Evolutionary conservation across 2,797 vertebrate species (phyloP).

Genomic region (Cossypha niveicapilla): DNA sequence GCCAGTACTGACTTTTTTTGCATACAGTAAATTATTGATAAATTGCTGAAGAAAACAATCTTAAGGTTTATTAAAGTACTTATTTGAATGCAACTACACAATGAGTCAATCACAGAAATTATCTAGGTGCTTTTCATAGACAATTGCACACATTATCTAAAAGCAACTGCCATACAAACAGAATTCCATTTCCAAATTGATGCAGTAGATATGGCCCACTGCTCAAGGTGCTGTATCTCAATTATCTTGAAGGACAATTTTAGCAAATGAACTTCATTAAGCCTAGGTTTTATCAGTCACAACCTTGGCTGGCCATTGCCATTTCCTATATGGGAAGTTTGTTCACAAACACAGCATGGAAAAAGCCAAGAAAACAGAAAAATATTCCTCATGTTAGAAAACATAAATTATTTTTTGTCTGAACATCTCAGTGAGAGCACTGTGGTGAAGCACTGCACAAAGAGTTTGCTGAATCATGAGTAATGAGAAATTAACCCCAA

Average conservation of each 20-base stretch:
- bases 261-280: conserved; percentile 49
- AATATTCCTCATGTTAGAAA: background rate
- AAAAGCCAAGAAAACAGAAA: background rate
- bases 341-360: background rate
- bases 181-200: conserved; percentile 55
- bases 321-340: background rate
- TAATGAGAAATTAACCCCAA: background rate
- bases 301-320: background rate
- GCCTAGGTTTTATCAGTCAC: conserved; percentile 35
- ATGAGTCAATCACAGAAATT: conserved; percentile 38
- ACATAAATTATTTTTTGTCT: background rate
- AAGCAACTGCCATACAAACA: conserved; percentile 34
- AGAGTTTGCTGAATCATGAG: background rate
- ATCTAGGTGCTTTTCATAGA: conserved; percentile 64
- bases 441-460: background rate
- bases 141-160: conserved; percentile 69
- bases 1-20: background rate
- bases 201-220: conserved; percentile 27
- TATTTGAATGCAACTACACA: conserved; percentile 58
- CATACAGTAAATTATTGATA: conserved; percentile 51
- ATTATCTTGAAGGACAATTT: conserved; percentile 61
- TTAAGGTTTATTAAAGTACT: conserved; percentile 34
- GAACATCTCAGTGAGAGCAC: background rate
- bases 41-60: conserved; percentile 41
- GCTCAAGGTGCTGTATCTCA: conserved; percentile 34